Base-by-base conservation (phyloP, 2,888 invertebrate species). In the Cepaea hortensis region DNA sequence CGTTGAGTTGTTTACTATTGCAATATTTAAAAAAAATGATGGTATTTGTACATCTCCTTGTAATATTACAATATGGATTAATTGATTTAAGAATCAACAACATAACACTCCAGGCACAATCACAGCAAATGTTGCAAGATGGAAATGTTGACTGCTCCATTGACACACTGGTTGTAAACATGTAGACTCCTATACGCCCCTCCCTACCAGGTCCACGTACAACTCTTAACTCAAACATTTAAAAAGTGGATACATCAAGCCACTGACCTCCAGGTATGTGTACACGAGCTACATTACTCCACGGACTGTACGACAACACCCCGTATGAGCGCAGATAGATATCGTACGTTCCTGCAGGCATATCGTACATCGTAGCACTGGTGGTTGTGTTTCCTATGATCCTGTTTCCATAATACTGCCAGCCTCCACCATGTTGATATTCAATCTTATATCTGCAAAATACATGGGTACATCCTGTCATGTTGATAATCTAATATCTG, bases 261-360 rank as follows among this genome's bases (percentile, higher is more conserved):
- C 9, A 84, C 88, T 76, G 20, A 88, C 88, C 87, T n/a, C 61
- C 77, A n/a, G 87, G 72, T 3, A 88, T 65, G 18, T 81, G 88
- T n/a, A 91, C 86, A 9, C 88, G 90, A n/a, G 90, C 91, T 4
- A 88, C 85, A 48, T 90, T 89, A 87, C 91, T 91, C n/a, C 91
- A 90, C 35, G 84, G 81, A 87, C 92, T 92, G 85, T 89, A 91
- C 0, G 92, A 90, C 50, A 92, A 87, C 11, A 92, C 88, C 15
- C 92, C 91, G 83, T 91, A 90, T 4, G 92, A 90, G 76, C 90
- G 88, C n/a, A 93, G 91, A 46, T 91, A 89, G 68, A 92, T 91
- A 72, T 90, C 88, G 86, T 92, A 92, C 7, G 89, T 89, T 11
- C 89, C 88, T 15, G 89, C 90, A 3, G 84, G 87, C 61, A 90